Evolutionary conservation across 2,888 invertebrate species (phyloP).

Genomic region (Cantharis nigra): DNA sequence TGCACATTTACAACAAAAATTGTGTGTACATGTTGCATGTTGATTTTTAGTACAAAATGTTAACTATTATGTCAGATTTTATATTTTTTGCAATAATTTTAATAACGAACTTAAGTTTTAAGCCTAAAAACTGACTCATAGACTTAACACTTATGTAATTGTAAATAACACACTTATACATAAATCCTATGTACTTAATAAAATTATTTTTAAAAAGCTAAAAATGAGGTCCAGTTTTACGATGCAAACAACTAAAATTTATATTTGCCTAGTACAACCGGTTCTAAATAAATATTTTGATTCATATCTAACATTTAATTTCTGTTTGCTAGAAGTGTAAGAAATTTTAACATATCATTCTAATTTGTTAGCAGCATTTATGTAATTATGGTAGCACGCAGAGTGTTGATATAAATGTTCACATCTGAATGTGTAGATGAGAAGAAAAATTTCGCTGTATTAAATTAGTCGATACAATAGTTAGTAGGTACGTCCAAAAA

Average conservation of each 20-base stretch:
- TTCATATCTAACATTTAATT: background rate
- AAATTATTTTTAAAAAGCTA: background rate
- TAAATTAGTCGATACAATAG: slow-evolving; percentile 12
- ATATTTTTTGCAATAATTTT: background rate
- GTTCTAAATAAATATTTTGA: background rate
- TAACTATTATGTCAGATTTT: background rate
- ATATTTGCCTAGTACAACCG: background rate
- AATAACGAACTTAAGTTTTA: background rate
- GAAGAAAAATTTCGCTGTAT: background rate
- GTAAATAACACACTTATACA: background rate
- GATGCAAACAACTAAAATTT: background rate
- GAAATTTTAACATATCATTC: slow-evolving; percentile 3
- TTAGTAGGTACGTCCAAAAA: slow-evolving; percentile 18
- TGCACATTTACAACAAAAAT: background rate
- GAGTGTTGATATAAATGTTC: slow-evolving; percentile 14
- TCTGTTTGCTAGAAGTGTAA: background rate
- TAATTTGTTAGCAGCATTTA: slow-evolving; percentile 8
- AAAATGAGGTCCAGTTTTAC: background rate
- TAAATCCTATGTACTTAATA: background rate
- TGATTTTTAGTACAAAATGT: background rate
- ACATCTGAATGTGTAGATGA: slow-evolving; percentile 8
- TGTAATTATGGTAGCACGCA: slow-evolving; percentile 6
- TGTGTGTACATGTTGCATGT: background rate
- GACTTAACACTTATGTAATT: background rate
- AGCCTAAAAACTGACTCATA: background rate